A percentile compares a stretch with the other conserved stretches of the same genome.
Conservation (phyloP, 2,113 vertebrate genomes). For the Synchiropus splendidus region DNA sequence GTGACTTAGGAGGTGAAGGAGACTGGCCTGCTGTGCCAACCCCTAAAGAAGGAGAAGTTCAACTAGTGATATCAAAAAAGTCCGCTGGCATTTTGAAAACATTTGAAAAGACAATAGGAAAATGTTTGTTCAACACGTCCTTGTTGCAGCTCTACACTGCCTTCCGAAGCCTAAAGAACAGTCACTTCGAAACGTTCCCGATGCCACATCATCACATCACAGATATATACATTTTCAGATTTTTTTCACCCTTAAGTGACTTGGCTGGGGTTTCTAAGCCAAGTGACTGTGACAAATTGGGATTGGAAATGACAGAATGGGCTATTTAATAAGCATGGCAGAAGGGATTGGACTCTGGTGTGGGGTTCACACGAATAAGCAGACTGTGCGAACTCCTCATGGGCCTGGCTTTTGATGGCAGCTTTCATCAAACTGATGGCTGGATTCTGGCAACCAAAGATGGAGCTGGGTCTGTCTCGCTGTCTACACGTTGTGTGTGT, state of each 20-base stretch:
- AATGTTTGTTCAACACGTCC: too few relatives aligned
- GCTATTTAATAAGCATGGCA: slow-evolving; percentile 59
- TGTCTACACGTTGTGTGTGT: slow-evolving; percentile 17
- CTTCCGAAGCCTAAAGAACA: too few relatives aligned
- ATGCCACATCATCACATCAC: slow-evolving; percentile 22
- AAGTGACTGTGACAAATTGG: slow-evolving; percentile 65
- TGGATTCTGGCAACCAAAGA: slow-evolving; percentile 47
- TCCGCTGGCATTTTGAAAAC: too few relatives aligned
- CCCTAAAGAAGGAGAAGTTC: too few relatives aligned
- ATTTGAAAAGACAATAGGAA: too few relatives aligned
- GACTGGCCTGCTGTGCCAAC: too few relatives aligned
- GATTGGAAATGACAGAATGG: slow-evolving; percentile 61
- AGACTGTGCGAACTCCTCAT: slow-evolving; percentile 55
- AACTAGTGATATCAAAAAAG: too few relatives aligned
- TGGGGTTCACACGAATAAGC: slow-evolving; percentile 55
- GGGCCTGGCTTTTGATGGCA: slow-evolving; percentile 58
- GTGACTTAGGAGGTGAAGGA: too few relatives aligned
- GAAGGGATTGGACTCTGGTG: slow-evolving; percentile 57
- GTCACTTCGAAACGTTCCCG: too few relatives aligned
- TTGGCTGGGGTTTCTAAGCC: slow-evolving; percentile 32
- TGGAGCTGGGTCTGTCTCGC: slow-evolving; percentile 18
- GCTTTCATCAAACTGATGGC: slow-evolving; percentile 61
- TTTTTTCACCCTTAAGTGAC: slow-evolving; percentile 30
- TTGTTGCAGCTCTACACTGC: too few relatives aligned
- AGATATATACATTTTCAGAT: slow-evolving; percentile 10